Base-by-base conservation (phyloP, 2,797 vertebrate genomes). In the Falco novaeseelandiae region DNA sequence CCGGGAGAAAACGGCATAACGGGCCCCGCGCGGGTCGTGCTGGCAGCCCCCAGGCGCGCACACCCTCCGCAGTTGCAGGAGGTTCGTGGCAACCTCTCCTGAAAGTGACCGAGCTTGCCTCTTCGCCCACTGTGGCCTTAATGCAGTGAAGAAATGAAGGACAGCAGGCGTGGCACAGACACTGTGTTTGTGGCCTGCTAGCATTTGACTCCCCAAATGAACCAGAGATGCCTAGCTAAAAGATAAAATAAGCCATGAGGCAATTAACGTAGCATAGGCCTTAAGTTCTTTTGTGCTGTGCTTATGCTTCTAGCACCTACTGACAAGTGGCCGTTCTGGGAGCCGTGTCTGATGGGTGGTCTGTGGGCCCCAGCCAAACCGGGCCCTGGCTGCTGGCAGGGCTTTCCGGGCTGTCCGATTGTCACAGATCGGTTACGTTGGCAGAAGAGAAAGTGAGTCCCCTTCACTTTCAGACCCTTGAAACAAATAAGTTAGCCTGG, bases 101-200 rank as follows among this genome's bases (percentile, higher is more conserved):
- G 32, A 79, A 70, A 19, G 6, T 15, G 44, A 55, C 32, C 5
- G 1, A 40, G 36, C n/a, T 46, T 18, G 8, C 5, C 18, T 6
- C 6, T 54, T 49, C 1, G 3, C 21, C 42, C 11, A 2, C 30
- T 48, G 42, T 8, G 44, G 16, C 1, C 1, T 48, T 42, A 23
- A 1, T n/a, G 42, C 40, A 7, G 16, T 2, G 1, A 14, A 5
- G 5, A 9, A 27, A 26, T 16, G 8, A 16, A 76, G 51, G 57
- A 32, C 11, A 1, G 3, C 0, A 1, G 40, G 32, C 29, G n/a
- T 1, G 1, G 63, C 10, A 0, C 2, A 19, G 54, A 4, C 6
- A 0, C 23, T 0, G 0, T 10, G 13, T 27, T 42, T 5, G 2
- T 9, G 29, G 26, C 29, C 42, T 15, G 34, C 20, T 36, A 7